These are phyloP conservation scores for Achatina immaculata DNA, from an alignment of 1,140 invertebrate genomes.

Conservation along the genomic window DNA sequence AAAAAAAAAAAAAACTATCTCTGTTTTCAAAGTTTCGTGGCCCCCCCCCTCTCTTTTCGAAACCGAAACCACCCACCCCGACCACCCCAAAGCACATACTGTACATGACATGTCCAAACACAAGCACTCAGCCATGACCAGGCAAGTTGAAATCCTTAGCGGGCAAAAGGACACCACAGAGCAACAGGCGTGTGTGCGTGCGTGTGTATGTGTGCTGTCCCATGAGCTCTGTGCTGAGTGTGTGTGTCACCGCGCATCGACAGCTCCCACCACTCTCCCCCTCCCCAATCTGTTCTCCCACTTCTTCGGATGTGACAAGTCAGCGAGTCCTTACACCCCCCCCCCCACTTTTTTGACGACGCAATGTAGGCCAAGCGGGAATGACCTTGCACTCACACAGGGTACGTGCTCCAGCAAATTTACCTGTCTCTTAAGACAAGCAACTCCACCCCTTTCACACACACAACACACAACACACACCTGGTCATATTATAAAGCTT, in stretches of 20 bases:
- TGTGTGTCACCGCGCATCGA: not conserved
- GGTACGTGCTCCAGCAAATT: not conserved
- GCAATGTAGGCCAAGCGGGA: not conserved
- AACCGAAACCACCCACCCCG: too few species aligned
- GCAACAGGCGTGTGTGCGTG: too few species aligned
- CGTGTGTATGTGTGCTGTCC: constrained; percentile 5
- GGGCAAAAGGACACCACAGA: not conserved
- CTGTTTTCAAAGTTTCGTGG: too few species aligned
- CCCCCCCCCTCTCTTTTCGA: too few species aligned
- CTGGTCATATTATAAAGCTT: not conserved
- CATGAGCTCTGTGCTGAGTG: not conserved
- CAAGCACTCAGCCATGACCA: not conserved
- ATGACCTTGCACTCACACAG: constrained; percentile 4
- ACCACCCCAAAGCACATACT: too few species aligned
- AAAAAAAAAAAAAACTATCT: too few species aligned
- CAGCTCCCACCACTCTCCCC: not conserved
- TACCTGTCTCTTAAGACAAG: constrained; percentile 9
- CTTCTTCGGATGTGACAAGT: not conserved
- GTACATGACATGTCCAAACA: too few species aligned
- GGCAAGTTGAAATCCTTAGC: not conserved
- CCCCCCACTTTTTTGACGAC: not conserved
- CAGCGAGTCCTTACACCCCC: not conserved
- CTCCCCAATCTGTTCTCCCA: constrained; percentile 3
- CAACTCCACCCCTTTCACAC: too few species aligned
- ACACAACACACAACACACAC: not conserved